phyloP scores from a whole-genome alignment of 1,140 invertebrate species.

The Hyles vespertilio region DNA sequence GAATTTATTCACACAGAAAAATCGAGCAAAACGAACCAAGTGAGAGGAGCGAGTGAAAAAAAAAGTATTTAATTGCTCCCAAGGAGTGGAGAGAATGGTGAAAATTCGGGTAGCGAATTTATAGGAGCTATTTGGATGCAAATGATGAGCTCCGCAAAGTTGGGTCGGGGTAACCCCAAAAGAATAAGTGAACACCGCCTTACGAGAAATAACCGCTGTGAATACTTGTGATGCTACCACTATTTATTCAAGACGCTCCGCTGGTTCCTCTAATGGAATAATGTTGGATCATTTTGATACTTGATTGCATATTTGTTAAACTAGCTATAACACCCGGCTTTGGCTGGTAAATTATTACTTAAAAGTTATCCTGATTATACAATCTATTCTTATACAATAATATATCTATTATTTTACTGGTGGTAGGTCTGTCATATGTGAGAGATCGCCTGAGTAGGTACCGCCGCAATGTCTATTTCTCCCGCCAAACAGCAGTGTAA shows the following conservation, averaged over 20 bases:
- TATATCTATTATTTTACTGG: too few relatives aligned
- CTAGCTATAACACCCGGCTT: too few relatives aligned
- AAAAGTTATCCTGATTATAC: too few relatives aligned
- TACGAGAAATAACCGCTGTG: constrained; percentile 54
- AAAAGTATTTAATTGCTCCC: constrained; percentile 71
- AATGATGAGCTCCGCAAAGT: constrained; percentile 55
- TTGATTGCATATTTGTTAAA: too few relatives aligned
- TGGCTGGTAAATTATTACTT: too few relatives aligned
- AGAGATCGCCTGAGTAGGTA: too few relatives aligned
- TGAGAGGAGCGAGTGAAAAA: constrained; percentile 37
- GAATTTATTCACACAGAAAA: constrained; percentile 58
- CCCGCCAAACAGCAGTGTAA: too few relatives aligned
- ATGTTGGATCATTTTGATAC: constrained; percentile 10
- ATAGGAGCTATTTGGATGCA: constrained; percentile 72
- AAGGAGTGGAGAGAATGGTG: constrained; percentile 58
- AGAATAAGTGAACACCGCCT: constrained; percentile 69
- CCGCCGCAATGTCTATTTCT: too few relatives aligned
- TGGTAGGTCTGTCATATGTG: too few relatives aligned
- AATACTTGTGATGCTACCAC: constrained; percentile 22
- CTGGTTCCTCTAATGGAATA: constrained; percentile 8
- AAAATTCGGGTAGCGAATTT: constrained; percentile 71
- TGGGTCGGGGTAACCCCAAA: constrained; percentile 57
- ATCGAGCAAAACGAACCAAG: constrained; percentile 33
- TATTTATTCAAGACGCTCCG: constrained; percentile 12
- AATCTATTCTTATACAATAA: too few relatives aligned